Evolutionary conservation across 2,797 vertebrate genomes (phyloP), one percentile per base, ranked within the genome.

Genomic region (Cossypha caffra): DNA sequence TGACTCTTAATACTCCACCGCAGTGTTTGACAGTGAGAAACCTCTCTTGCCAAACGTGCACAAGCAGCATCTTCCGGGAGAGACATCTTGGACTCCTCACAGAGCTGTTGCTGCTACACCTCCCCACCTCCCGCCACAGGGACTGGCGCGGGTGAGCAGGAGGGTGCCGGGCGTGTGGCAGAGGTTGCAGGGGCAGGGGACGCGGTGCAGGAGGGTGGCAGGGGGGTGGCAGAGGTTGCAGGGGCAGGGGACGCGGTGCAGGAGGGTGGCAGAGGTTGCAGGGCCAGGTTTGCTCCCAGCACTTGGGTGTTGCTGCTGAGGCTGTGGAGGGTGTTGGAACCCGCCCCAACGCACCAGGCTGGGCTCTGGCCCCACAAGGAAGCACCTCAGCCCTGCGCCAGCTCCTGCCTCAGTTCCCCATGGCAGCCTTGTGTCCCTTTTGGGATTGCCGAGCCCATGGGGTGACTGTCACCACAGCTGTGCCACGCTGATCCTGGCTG

Each of bases 261-360:
- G 33, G 6, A n/a, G 20, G 42, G 7, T 3, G 8, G 14, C 1
- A 8, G 5, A 5, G 20, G 9, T 1, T 13, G 57, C 96, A 14
- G 92, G 94, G 74, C 63, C 2, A 9, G 50, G 3, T 81, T 93
- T 15, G 77, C 95, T 95, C 79, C 84, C 16, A 57, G 92, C 80
- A 0, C 69, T 86, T 73, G 95, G 95, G 90, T 84, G 95, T 68
- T 90, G 94, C 86, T 90, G 86, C 86, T 28, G 72, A 40, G 76
- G 73, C 57, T 86, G 69, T 10, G 82, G 24, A 81, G 62, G 68
- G 24, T 81, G 90, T 73, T 28, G 63, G 50, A 58, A 90, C 64
- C 80, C 11, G 77, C 69, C 88, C 77, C 18, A 28, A 14, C 5
- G 1, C 87, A 28, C 80, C 62, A 6, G 52, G 83, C 63, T 20